phyloP scores from a whole-genome alignment of 2,113 vertebrate species.

The Polypterus senegalus region DNA sequence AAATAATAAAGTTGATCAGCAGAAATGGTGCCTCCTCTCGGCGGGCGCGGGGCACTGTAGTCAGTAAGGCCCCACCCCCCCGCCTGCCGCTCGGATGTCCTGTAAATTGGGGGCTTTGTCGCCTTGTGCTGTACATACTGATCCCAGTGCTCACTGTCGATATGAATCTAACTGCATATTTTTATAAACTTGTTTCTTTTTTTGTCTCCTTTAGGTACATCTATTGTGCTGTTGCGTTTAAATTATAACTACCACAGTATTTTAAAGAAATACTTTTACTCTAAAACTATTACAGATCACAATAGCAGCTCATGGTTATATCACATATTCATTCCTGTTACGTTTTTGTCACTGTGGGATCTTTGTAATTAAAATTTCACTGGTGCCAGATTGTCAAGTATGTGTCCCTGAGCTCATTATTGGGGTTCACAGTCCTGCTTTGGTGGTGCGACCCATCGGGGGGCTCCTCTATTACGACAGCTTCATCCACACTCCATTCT shows the following conservation, averaged over 20 bases:
- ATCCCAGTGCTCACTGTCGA: slow-evolving; percentile 55
- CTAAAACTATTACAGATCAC: slow-evolving; percentile 21
- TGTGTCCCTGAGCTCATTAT: too few relatives aligned
- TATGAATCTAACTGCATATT: slow-evolving; percentile 72
- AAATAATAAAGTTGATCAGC: too few relatives aligned
- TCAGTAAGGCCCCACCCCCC: too few relatives aligned
- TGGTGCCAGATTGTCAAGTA: slow-evolving; percentile 32
- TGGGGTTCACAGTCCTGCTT: too few relatives aligned
- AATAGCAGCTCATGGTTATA: slow-evolving; percentile 30
- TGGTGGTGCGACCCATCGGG: too few relatives aligned
- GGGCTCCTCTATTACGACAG: too few relatives aligned
- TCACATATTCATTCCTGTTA: slow-evolving; percentile 34
- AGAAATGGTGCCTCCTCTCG: too few relatives aligned
- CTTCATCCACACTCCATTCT: too few relatives aligned
- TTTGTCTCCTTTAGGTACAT: slow-evolving; percentile 24
- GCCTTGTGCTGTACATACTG: slow-evolving; percentile 64
- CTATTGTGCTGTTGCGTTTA: slow-evolving; percentile 37
- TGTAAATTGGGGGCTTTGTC: slow-evolving; percentile 36
- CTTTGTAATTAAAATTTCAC: slow-evolving; percentile 71
- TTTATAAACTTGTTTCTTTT: slow-evolving; percentile 61
- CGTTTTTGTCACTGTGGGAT: slow-evolving; percentile 54
- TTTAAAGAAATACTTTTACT: slow-evolving; percentile 22
- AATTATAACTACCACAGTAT: slow-evolving; percentile 41
- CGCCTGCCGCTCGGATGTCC: background rate
- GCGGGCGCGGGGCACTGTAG: too few relatives aligned